These are phyloP conservation scores for Malthinus flaveolus DNA, from an alignment of 2,888 invertebrate species.

Conservation along the genomic window DNA sequence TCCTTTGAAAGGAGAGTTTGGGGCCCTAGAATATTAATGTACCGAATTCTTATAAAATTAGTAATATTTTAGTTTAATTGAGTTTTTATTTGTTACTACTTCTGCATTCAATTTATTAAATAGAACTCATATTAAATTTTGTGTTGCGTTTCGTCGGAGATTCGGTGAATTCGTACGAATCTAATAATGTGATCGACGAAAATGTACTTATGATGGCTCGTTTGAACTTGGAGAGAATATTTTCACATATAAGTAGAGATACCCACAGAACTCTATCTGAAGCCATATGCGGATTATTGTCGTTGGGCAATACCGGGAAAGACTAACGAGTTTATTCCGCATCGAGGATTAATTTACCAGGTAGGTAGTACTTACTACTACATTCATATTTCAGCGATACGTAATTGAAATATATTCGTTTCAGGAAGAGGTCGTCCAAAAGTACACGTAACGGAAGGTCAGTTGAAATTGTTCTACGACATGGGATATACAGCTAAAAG, in stretches of 20 bases:
- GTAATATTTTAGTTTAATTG: too few relatives aligned
- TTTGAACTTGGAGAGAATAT: neutral
- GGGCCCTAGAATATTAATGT: too few relatives aligned
- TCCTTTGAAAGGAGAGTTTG: too few relatives aligned
- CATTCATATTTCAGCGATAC: neutral
- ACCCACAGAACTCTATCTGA: conserved; percentile 1
- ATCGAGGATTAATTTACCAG: neutral
- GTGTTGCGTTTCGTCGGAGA: too few relatives aligned
- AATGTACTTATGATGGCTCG: neutral
- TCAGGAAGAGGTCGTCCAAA: conserved; percentile 6
- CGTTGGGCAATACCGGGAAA: neutral
- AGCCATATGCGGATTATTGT: neutral
- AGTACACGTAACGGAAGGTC: neutral
- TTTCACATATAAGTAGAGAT: neutral
- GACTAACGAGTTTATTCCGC: neutral
- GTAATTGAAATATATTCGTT: neutral
- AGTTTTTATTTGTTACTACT: too few relatives aligned
- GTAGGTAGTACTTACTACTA: neutral
- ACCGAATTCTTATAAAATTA: too few relatives aligned
- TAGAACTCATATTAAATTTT: too few relatives aligned
- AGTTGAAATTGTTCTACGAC: conserved; percentile 5
- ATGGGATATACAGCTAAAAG: conserved; percentile 4
- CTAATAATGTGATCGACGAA: neutral
- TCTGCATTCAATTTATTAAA: too few relatives aligned
- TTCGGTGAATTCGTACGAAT: conserved; percentile 1